Percentiles rank a stretch among this genome's conserved stretches.
Conservation (phyloP, 2,888 invertebrate species). For the Scaptomyza cyrtandrae region DNA sequence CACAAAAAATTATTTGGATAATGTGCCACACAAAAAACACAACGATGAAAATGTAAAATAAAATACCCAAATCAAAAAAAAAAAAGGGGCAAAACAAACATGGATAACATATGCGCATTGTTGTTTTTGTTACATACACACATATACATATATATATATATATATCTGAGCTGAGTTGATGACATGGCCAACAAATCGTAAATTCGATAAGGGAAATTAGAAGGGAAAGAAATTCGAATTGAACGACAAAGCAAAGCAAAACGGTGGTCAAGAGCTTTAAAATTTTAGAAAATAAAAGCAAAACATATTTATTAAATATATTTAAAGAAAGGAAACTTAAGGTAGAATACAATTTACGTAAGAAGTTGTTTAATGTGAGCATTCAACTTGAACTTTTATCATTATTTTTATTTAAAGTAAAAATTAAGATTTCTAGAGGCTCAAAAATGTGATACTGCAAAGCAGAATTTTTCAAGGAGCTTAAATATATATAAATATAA, state of each 20-base stretch:
- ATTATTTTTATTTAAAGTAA: too few relatives aligned
- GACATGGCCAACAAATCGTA: conserved; percentile 77
- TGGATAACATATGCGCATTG: conserved; percentile 38
- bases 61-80: conserved; percentile 4
- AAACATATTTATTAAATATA: neutral
- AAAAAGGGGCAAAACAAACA: conserved; percentile 15
- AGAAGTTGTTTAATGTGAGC: too few relatives aligned
- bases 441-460: too few relatives aligned
- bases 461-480: too few relatives aligned
- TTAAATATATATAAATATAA: too few relatives aligned
- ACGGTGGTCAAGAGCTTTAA: conserved; percentile 17
- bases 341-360: too few relatives aligned
- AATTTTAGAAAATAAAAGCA: too few relatives aligned
- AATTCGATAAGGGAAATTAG: conserved; percentile 81
- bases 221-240: conserved; percentile 64
- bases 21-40: conserved; percentile 24
- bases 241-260: conserved; percentile 36
- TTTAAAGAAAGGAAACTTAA: too few relatives aligned
- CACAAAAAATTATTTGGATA: conserved; percentile 58
- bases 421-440: too few relatives aligned
- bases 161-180: conserved; percentile 57
- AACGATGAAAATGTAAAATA: conserved; percentile 6
- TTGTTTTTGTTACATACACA: conserved; percentile 17
- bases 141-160: too few relatives aligned
- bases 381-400: too few relatives aligned